Base-by-base conservation (phyloP, 2,113 vertebrate species). In the Zeus faber region DNA sequence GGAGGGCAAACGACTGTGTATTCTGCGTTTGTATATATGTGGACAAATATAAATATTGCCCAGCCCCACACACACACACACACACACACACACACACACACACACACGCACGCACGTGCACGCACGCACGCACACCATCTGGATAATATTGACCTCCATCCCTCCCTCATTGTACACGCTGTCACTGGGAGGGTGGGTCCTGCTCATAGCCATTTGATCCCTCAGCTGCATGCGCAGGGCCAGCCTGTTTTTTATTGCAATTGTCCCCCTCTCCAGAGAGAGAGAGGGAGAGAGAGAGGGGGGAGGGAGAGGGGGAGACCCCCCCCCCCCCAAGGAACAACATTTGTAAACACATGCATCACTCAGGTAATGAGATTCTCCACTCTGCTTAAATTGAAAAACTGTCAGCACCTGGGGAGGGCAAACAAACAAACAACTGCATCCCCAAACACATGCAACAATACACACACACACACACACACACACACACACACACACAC, bases 331-430 rank as follows among this genome's bases (percentile, higher is more conserved):
- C n/a, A n/a, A n/a, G n/a, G n/a, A n/a, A n/a, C 63, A 63, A 49
- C 1, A 44, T 9, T 0, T 65, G 67, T 77, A 78, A 79, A 80
- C 69, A 69, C 50, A 67, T 59, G 59, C 67, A 66, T 75, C 67
- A 59, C 37, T 60, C 70, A 65, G 59, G 58, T 79, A 77, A 80
- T 76, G 69, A 78, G 61, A 78, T 77, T 80, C 76, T 75, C 65
- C 55, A 27, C 70, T 71, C 62, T 21, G 49, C 48, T 61, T 68
- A 47, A 73, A 76, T 57, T 18, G 10, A 65, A 67, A 67, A 40
- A 21, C 55, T 53, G 64, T 57, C 73, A 49, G 62, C 64, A 68
- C 56, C 67, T 25, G 57, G 61, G 65, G 65, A 62, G 56, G 51
- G 65, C 68, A 63, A 72, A 74, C 58, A 76, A 46, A 40, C 27